Evolutionary conservation across 2,888 invertebrate genomes (phyloP), one percentile per base, ranked within the genome.

Genomic region (Pandemis heparana): DNA sequence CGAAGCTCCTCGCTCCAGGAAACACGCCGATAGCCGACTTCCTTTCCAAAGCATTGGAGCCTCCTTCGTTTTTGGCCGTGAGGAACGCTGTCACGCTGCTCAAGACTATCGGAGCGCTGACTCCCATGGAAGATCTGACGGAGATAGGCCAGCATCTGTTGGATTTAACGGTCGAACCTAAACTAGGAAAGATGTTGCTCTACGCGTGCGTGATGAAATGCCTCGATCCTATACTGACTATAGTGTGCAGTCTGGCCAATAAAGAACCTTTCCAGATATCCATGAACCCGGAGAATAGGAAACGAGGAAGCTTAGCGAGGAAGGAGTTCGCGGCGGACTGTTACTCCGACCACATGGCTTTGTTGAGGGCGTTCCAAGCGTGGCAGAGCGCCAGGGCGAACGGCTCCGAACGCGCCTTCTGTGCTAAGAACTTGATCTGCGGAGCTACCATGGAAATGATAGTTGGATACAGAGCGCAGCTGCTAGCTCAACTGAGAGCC

Each of bases 81-180:
- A 94, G 97, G 51, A 97, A 97, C 85, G 97, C 99, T 0, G 92
- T 96, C 5, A 87, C 90, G 53, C 89, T 95, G 74, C 87, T 97
- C 0, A 96, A 98, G 93, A 96, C 97, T 4, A 96, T 99, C 67
- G 98, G 98, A 77, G 98, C 99, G 0, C 90, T 99, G 53, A 97
- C 98, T 76, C 95, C 96, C 0, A 96, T 96, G 93, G 99, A 99
- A 88, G 97, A 97, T 80, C 93, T 99, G 69, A 99, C 99, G 0
- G 96, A 97, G 80, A 94, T 99, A 70, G 99, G 99, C 0, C 96
- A 96, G 75, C 97, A 99, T 85, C 92, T 99, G 67, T 95, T 98
- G n/a, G 98, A 99, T 85, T 91, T 99, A 63, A 98, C 99, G 0
- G 95, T 99, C 1, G 98, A 99, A 81, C 99, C 99, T 0, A 96